Base-by-base conservation (phyloP, 2,797 vertebrate species). In the Alauda arvensis region DNA sequence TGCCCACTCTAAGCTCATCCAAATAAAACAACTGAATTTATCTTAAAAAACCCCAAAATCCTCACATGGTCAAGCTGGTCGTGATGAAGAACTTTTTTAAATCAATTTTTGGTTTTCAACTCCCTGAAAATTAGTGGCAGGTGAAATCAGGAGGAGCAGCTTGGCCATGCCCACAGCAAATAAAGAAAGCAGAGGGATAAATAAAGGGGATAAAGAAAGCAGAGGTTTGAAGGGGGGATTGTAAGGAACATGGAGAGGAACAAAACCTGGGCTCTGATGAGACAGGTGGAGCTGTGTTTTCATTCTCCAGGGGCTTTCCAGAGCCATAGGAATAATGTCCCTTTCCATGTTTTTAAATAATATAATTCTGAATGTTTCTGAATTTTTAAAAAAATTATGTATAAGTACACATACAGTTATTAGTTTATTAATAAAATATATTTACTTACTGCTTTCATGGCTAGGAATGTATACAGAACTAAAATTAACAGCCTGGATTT, bases 381-480 rank as follows among this genome's bases (percentile, higher is more conserved):
- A 10, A 28, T 34, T 62, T 16, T 39, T 3, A 0, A 6, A 21
- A 23, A 34, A 28, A 3, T 0, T 8, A 12, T 28, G 5, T 37
- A 1, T 8, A 60, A 84, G 4, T 31, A 67, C 14, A 45, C 14
- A 23, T 45, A 3, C 5, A 40, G 39, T 46, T 60, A 28, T 46
- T 53, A 24, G 5, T 25, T 80, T 77, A 33, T 29, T 39, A 59
- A 45, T 57, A 66, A 87, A 85, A 72, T 18, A 7, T 1, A 18
- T 80, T 49, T 77, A 3, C 4, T 33, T 43, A 18, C 53, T 60
- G 12, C 3, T 83, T 77, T 40, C 21, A 48, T 31, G 29, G 6
- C 8, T 83, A 21, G 14, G 25, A 62, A 52, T 59, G 28, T 17
- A n/a, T 10, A n/a, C 1, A 23, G 63, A 66, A 16, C 34, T 72